phyloP scores from a whole-genome alignment of 1,140 invertebrate species.

The Meloidogyne hapla region DNA sequence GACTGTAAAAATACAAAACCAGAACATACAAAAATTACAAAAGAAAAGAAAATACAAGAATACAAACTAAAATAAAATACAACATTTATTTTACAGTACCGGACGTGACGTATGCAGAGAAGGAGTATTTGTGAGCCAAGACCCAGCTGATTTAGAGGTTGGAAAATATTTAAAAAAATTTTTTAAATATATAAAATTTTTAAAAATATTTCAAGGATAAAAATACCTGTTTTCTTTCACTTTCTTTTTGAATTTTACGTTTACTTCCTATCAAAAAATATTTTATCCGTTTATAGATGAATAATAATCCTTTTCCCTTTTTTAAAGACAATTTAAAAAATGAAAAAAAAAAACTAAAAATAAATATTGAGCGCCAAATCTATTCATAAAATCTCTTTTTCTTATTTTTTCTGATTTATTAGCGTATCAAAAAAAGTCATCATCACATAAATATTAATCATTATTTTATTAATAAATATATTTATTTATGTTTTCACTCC shows the following conservation, averaged over 20 bases:
- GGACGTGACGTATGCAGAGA: slow-evolving; percentile 64
- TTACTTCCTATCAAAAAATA: background rate
- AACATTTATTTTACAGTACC: slow-evolving; percentile 29
- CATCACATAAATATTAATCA: too few species aligned
- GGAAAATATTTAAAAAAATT: background rate
- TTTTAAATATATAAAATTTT: too few species aligned
- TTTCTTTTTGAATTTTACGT: background rate
- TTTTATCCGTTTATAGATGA: slow-evolving; percentile 2
- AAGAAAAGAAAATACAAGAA: too few species aligned
- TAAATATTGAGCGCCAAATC: background rate
- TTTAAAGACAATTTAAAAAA: background rate
- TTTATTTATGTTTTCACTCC: background rate
- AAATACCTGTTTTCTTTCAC: slow-evolving; percentile 3
- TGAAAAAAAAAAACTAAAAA: background rate
- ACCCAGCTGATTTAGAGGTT: slow-evolving; percentile 61
- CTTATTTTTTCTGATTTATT: background rate
- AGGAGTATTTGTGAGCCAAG: slow-evolving; percentile 54
- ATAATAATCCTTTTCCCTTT: background rate
- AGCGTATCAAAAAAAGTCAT: background rate
- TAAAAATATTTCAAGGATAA: background rate
- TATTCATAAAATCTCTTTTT: background rate
- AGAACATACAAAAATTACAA: too few species aligned
- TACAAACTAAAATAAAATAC: background rate
- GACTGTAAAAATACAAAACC: too few species aligned
- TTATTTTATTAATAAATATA: too few species aligned